Evolutionary conservation across 2,888 invertebrate species (phyloP).

Genomic region (Agonopterix heracliana): DNA sequence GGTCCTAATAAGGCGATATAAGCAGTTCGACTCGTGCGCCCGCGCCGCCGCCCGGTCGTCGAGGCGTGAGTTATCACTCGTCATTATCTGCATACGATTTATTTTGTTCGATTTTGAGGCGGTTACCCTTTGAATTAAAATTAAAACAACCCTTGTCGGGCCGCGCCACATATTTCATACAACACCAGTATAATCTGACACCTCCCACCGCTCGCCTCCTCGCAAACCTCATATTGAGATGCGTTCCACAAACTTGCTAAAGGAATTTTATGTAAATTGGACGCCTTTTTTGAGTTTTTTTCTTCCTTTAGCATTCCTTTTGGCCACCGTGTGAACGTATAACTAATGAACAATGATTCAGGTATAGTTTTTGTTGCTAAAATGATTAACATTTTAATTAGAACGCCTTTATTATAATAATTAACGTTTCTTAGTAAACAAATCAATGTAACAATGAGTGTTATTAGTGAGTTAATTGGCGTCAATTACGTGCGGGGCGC

Average conservation of each 20-base stretch:
- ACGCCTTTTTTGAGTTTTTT: constrained; percentile 32
- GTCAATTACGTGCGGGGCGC: constrained; percentile 34
- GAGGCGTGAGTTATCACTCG: constrained; percentile 50
- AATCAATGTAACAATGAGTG: constrained; percentile 8
- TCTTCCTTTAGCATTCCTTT: constrained; percentile 36
- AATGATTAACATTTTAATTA: constrained; percentile 7
- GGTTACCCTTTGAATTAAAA: constrained; percentile 60
- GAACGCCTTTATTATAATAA: neutral
- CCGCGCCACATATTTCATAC: constrained; percentile 50
- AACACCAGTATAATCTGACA: constrained; percentile 33
- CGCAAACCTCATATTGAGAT: neutral
- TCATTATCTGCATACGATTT: constrained; percentile 53
- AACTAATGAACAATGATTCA: constrained; percentile 24
- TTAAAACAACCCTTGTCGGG: constrained; percentile 52
- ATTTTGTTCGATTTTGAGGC: constrained; percentile 32
- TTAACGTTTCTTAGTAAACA: constrained; percentile 2
- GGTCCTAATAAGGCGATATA: too few relatives aligned
- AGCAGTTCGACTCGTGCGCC: neutral
- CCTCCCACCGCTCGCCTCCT: constrained; percentile 21
- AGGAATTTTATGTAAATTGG: constrained; percentile 65
- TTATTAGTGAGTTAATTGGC: constrained; percentile 28
- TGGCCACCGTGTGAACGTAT: constrained; percentile 41
- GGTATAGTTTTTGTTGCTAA: neutral
- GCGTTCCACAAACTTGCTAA: constrained; percentile 23
- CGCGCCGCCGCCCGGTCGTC: constrained; percentile 4